A percentile compares a stretch with the other conserved stretches of the same genome.
Evolutionary conservation across 2,888 invertebrate genomes (phyloP).

Genomic region (Tubulanus polymorphus): DNA sequence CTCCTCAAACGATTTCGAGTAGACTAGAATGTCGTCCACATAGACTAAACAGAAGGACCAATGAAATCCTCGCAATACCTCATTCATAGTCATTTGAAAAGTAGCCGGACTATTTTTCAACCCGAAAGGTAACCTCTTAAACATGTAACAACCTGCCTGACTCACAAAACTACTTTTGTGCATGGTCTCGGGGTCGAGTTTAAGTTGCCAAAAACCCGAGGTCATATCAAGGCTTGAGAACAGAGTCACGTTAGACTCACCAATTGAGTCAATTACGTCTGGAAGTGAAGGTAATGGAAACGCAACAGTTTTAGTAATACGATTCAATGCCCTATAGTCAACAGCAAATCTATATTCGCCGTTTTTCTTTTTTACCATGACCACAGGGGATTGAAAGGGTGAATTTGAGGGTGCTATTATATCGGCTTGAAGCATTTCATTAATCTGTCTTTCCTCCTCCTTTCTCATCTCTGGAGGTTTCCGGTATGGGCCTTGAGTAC

Average conservation of each 20-base stretch:
- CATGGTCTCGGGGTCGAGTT: conserved; percentile 13
- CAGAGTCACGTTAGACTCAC: conserved; percentile 9
- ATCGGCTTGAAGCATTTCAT: conserved; percentile 18
- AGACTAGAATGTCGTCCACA: conserved; percentile 24
- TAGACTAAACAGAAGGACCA: conserved; percentile 24
- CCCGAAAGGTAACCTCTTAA: conserved; percentile 23
- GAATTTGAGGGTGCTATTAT: conserved; percentile 20
- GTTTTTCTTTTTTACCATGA: conserved; percentile 18
- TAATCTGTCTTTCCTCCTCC: conserved; percentile 13
- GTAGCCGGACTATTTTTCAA: conserved; percentile 20
- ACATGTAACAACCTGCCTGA: conserved; percentile 18
- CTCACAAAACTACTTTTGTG: conserved; percentile 21
- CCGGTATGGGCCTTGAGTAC: conserved; percentile 13
- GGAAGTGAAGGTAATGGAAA: conserved; percentile 18
- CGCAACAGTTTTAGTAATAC: conserved; percentile 15
- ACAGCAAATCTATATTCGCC: conserved; percentile 21
- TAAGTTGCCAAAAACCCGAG: conserved; percentile 17
- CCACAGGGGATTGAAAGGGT: conserved; percentile 19
- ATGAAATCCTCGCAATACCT: conserved; percentile 17
- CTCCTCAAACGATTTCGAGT: conserved; percentile 16
- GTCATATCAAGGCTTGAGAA: conserved; percentile 19
- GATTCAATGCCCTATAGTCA: conserved; percentile 19
- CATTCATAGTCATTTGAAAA: conserved; percentile 19
- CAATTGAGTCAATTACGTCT: conserved; percentile 18
- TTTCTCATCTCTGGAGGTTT: conserved; percentile 10